Evolutionary conservation across 2,797 vertebrate genomes (phyloP), one percentile per base, ranked within the genome.

Genomic region (Erethizon dorsatum): DNA sequence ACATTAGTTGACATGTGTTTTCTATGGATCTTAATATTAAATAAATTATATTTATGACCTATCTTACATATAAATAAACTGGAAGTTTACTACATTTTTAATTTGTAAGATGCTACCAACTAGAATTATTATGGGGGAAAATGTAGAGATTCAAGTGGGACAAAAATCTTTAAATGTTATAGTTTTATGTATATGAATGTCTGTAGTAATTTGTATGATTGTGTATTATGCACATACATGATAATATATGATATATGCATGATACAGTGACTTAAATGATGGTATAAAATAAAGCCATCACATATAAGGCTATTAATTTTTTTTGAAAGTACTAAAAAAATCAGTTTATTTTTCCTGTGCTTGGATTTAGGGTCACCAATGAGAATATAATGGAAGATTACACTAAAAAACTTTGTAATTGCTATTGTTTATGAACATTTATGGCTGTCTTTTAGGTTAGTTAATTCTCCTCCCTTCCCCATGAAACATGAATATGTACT

Each of bases 41-140:
- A 89, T 91, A 47, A 90, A 31, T 82, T 82, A 18, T 91, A 77
- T 79, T 88, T 65, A 50, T 65, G 56, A 83, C 10, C 15, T 33
- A 9, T 94, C 45, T 26, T 89, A 50, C 12, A 56, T 82, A 24
- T n/a, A 93, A 94, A 56, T 80, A 91, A 91, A 87, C 47, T 89
- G 8, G 18, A 82, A 63, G 9, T 88, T 92, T 95, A 71, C 56
- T 77, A 1, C 26, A 87, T 97, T 97, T 97, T 90, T 87, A 94
- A 67, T 91, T 96, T 97, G 67, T 95, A 24, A 92, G 18, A 33
- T 95, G 59, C 10, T 73, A 57, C 56, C 54, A 91, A 91, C 37
- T 83, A 86, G 54, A 95, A 90, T 89, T 88, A 83, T 90, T 83
- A 86, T 82, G 59, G 28, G 61, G 93, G 86, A 89, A 6, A 87